Base-by-base conservation (phyloP, 2,797 vertebrate species). In the Semotilus atromaculatus region DNA sequence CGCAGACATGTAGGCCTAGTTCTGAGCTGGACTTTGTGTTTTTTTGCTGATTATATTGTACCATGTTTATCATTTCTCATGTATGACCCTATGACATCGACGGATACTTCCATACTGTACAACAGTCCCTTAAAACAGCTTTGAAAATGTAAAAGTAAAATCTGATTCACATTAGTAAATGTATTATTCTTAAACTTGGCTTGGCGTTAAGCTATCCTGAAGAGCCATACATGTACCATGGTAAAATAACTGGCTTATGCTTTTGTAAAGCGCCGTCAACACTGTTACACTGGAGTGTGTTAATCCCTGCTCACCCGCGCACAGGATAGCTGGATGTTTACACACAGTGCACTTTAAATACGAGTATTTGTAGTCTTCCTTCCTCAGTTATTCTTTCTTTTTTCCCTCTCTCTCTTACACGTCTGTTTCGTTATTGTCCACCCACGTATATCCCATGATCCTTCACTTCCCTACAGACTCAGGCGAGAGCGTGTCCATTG, bases 391-490 rank as follows among this genome's bases (percentile, higher is more conserved):
- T 80, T 88, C 76, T 58, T 81, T 71, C 26, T 8, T n/a, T 66
- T 70, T 62, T 36, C 21, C 75, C n/a, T n/a, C 29, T 73, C 66
- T 26, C 67, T 84, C 31, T 81, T 67, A 72, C 85, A 79, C 77
- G 29, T 34, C n/a, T 55, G 31, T 85, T 48, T 40, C 45, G 53
- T 36, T 45, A n/a, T 80, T 74, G 83, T 80, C 40, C 62, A 10
- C 83, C 83, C 83, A 80, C 83, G 14, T 74, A 81, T 48, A 55
- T 82, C 79, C 51, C 67, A 55, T 70, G 67, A 67, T 77, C 60
- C 60, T 58, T 8, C 38, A 68, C 71, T 76, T 23, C 72, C 72
- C 72, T 34, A 21, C 48, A 31, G 45, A 74, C 45, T 74, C 72
- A 34, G 72, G 72, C 51, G 72, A 74, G 72, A 34, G 19, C 2